phyloP scores from a whole-genome alignment of 1,140 invertebrate species.

The Drosophila ercepeae region DNA sequence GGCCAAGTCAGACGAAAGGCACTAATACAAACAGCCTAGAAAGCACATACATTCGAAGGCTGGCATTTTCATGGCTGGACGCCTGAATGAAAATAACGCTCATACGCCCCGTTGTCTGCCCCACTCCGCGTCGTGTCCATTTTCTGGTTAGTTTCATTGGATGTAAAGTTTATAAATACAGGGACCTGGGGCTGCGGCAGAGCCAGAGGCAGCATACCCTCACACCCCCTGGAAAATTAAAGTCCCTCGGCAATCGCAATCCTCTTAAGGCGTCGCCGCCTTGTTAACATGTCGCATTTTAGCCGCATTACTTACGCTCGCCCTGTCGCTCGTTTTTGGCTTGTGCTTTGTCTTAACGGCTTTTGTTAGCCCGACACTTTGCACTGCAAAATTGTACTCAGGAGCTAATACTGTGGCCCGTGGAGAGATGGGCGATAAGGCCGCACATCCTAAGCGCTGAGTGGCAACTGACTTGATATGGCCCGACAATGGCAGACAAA shows the following conservation, averaged over 20 bases:
- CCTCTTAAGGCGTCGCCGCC: conserved; percentile 56
- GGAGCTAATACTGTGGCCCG: conserved; percentile 66
- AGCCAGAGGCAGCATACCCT: too few species aligned
- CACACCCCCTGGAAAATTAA: not conserved
- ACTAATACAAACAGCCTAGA: conserved; percentile 32
- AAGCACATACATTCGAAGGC: conserved; percentile 36
- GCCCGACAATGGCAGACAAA: conserved; percentile 49
- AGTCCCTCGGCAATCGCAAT: conserved; percentile 14
- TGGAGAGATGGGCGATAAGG: conserved; percentile 53
- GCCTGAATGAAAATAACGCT: conserved; percentile 33
- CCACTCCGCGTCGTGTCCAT: not conserved
- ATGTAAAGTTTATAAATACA: conserved; percentile 53
- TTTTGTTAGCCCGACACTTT: conserved; percentile 52
- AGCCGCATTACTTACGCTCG: conserved; percentile 65
- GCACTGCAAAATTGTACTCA: conserved; percentile 69
- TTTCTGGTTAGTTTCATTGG: not conserved
- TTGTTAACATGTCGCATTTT: conserved; percentile 77
- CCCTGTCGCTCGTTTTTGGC: conserved; percentile 27
- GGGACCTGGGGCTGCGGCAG: conserved; percentile 12
- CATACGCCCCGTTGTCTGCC: conserved; percentile 43
- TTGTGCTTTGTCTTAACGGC: conserved; percentile 57
- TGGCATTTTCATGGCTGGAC: conserved; percentile 52
- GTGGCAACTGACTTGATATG: conserved; percentile 53
- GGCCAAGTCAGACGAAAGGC: conserved; percentile 36
- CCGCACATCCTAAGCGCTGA: conserved; percentile 38